Conservation (phyloP, 2,113 vertebrate species). For the Trinectes maculatus region DNA sequence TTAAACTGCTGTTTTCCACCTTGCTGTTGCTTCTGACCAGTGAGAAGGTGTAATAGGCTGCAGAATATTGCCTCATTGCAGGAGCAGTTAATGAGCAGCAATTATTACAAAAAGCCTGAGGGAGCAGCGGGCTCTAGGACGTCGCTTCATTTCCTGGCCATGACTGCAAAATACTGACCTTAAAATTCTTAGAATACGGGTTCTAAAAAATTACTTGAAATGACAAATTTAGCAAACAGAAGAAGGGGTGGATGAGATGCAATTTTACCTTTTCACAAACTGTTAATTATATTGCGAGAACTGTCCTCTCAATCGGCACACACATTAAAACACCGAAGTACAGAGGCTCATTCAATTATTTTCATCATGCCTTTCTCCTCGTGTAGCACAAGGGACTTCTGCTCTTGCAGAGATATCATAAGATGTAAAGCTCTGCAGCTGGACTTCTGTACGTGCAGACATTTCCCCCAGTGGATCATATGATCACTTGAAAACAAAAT, state of each 20-base stretch:
- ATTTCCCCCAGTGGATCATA: background rate
- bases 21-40: slow-evolving; percentile 46
- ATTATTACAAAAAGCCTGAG: slow-evolving; percentile 58
- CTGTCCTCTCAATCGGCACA: background rate
- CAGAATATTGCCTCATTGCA: slow-evolving; percentile 52
- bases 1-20: slow-evolving; percentile 5
- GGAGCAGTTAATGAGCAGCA: slow-evolving; percentile 61
- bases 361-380: slow-evolving; percentile 37
- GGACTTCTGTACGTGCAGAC: background rate
- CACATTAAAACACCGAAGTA: slow-evolving; percentile 3
- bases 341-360: slow-evolving; percentile 10
- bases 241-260: background rate
- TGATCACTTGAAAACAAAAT: background rate
- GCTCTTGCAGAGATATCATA: background rate
- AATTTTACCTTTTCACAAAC: slow-evolving; percentile 1
- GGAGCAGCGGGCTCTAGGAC: slow-evolving; percentile 28
- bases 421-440: background rate
- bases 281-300: slow-evolving; percentile 15
- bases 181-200: slow-evolving; percentile 7
- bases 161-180: slow-evolving; percentile 2
- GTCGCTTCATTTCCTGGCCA: slow-evolving; percentile 35
- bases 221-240: slow-evolving; percentile 2
- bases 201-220: slow-evolving; percentile 8
- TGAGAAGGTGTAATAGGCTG: slow-evolving; percentile 62
- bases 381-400: slow-evolving; percentile 41